Evolutionary conservation across 2,888 invertebrate species (phyloP), one percentile per base, ranked within the genome.

Genomic region (Metalampra italica): DNA sequence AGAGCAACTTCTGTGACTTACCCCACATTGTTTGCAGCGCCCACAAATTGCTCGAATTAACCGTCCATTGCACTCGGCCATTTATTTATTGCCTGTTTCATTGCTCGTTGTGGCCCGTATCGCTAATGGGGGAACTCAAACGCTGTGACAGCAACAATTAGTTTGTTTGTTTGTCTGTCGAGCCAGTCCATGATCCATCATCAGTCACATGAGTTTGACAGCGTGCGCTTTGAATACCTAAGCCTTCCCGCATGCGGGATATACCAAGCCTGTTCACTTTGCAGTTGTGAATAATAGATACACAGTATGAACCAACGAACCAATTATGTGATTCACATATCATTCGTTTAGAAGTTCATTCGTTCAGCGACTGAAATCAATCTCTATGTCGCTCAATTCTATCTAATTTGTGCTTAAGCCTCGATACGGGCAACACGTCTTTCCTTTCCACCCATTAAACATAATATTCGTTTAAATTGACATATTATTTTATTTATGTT

Each of bases 11-110:
- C 45, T 22, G 7, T 36, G 7, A 9, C 46, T 57, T 56, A 38
- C 3, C 32, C 57, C 56, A 46, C 43, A 44, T 45, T 44, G 50
- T 54, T 59, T 58, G 55, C 60, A 62, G 61, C 64, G 57, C 57
- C 60, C 66, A 73, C 73, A 78, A 80, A 80, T 81, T 78, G 76
- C 66, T 71, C 60, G 67, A 76, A 80, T 82, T 75, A 78, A 70
- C 62, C 67, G 78, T 71, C 57, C 73, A 57, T 73, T 80, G 78
- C 78, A 73, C 75, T 74, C 72, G 68, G 68, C 67, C 71, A 73
- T 36, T 36, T 76, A 78, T 78, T 76, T 75, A 75, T 73, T 65
- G 67, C 59, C 54, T 49, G 62, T 63, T 62, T 57, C 54, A 62
- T 64, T 59, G 63, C 63, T 60, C 62, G 37, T 39, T 39, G 39